Conservation (phyloP, 2,888 invertebrate species). For the Lordiphosa andalusiaca region DNA sequence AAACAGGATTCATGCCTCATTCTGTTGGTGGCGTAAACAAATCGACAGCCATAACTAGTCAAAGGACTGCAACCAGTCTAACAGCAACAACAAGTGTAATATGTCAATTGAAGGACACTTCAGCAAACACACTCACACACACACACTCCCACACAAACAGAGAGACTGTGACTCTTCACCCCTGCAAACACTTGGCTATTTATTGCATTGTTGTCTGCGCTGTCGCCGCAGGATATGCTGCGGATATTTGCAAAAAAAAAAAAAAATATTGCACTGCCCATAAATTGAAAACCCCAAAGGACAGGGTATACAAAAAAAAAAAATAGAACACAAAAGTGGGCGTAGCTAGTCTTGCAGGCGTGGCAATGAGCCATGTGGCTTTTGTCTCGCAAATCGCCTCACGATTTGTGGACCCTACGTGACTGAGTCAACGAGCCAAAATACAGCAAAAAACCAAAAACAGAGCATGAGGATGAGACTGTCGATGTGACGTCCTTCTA, state of each 20-base stretch:
- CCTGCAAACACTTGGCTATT: conserved; percentile 56
- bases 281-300: conserved; percentile 62
- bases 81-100: conserved; percentile 60
- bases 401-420: conserved; percentile 63
- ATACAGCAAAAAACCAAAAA: background rate
- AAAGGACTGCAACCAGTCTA: conserved; percentile 40
- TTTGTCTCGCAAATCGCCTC: conserved; percentile 47
- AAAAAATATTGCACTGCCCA: conserved; percentile 67
- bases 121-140: conserved; percentile 24
- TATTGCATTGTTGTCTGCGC: conserved; percentile 66
- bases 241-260: conserved; percentile 69
- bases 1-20: conserved; percentile 10
- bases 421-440: conserved; percentile 36
- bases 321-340: conserved; percentile 8
- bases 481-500: conserved; percentile 4
- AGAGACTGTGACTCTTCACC: conserved; percentile 13
- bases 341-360: conserved; percentile 25
- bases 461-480: background rate
- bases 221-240: conserved; percentile 68
- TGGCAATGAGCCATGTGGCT: conserved; percentile 19
- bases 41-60: conserved; percentile 37
- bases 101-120: conserved; percentile 68
- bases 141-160: conserved; percentile 17
- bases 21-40: conserved; percentile 19
- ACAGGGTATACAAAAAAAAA: conserved; percentile 6